Evolutionary conservation across 2,113 vertebrate genomes (phyloP).

Genomic region (Lagenorhynchus albirostris): DNA sequence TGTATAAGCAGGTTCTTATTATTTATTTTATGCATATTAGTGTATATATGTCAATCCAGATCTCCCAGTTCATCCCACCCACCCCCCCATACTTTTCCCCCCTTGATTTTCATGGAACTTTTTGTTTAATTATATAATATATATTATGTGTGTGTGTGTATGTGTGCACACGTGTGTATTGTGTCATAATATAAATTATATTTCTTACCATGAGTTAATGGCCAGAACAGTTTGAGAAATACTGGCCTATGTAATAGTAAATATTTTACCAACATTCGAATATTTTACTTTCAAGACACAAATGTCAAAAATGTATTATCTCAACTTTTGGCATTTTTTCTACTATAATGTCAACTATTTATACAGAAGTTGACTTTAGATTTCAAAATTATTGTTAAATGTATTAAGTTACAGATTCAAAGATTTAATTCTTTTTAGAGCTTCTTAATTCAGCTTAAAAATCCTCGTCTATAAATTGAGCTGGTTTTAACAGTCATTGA

Average conservation of each 20-base stretch:
- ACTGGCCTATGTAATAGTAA: not conserved
- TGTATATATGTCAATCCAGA: too few species aligned
- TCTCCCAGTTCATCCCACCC: too few species aligned
- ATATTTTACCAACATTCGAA: not conserved
- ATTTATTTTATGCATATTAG: too few species aligned
- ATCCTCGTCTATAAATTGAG: not conserved
- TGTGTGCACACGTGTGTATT: not conserved
- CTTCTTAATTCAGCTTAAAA: not conserved
- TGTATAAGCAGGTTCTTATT: too few species aligned
- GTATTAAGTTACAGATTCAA: not conserved
- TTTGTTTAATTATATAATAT: not conserved
- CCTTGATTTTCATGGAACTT: not conserved
- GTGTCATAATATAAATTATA: not conserved
- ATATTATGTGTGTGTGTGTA: not conserved
- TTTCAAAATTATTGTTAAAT: not conserved
- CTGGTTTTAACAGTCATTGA: not conserved
- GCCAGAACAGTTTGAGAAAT: not conserved
- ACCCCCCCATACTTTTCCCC: too few species aligned
- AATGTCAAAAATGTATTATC: not conserved
- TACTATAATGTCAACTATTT: not conserved
- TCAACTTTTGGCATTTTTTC: not conserved
- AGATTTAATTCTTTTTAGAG: not conserved
- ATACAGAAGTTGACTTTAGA: not conserved
- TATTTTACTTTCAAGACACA: slow-evolving; percentile 7
- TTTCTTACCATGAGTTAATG: not conserved